These are phyloP conservation scores for Callosobruchus maculatus DNA, from an alignment of 2,888 invertebrate species.

Conservation along the genomic window DNA sequence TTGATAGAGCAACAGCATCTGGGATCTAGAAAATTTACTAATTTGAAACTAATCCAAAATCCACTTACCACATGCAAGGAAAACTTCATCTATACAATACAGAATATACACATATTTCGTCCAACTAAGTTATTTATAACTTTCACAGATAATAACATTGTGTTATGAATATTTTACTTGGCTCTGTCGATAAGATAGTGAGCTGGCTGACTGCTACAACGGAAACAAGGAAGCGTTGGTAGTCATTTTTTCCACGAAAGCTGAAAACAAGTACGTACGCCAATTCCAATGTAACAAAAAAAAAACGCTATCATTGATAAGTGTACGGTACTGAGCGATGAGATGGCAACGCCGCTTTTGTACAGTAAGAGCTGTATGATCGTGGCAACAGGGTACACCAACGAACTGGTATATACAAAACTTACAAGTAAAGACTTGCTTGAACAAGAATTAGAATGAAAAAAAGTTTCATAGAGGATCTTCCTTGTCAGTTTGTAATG, in stretches of 20 bases:
- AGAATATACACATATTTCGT: neutral
- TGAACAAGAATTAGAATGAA: too few species aligned
- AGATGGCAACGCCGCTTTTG: neutral
- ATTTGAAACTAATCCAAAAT: too few species aligned
- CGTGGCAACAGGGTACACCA: too few species aligned
- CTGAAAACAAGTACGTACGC: neutral
- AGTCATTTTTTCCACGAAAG: neutral
- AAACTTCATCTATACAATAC: neutral
- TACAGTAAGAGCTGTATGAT: too few species aligned
- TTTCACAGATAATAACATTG: neutral
- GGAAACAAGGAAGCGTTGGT: neutral
- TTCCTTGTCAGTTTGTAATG: too few species aligned
- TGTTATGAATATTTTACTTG: neutral
- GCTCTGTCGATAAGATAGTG: neutral
- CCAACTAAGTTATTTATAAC: neutral
- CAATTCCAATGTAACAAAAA: neutral
- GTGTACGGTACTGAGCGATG: neutral
- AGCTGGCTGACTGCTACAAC: neutral
- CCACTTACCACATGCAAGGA: neutral
- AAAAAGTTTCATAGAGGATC: too few species aligned
- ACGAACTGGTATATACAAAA: too few species aligned
- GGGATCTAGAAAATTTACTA: too few species aligned
- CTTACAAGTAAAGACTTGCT: too few species aligned
- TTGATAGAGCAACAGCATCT: too few species aligned
- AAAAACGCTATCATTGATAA: neutral